These are phyloP conservation scores for Apotomis turbidana DNA, from an alignment of 2,888 invertebrate genomes.

Conservation along the genomic window DNA sequence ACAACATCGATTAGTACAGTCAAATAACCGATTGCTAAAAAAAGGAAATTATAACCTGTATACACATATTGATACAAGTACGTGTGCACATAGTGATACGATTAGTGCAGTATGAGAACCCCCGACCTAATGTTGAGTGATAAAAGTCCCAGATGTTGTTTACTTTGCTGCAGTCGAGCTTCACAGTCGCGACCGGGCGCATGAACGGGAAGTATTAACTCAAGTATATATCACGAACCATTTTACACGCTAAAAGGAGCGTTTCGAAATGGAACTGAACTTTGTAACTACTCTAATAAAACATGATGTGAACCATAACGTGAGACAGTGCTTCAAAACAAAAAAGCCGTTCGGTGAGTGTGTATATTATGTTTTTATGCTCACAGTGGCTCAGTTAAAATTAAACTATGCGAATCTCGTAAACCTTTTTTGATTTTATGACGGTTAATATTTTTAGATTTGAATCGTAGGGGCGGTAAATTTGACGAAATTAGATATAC, in stretches of 20 bases:
- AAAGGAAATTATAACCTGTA: constrained; percentile 2
- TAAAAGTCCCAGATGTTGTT: constrained; percentile 66
- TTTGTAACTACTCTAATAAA: constrained; percentile 75
- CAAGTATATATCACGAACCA: neutral
- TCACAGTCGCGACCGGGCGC: constrained; percentile 53
- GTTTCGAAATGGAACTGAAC: constrained; percentile 72
- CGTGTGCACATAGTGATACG: constrained; percentile 34
- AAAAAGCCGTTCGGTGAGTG: constrained; percentile 78
- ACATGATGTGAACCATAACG: constrained; percentile 80
- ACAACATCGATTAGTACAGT: neutral
- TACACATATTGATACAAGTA: constrained; percentile 1
- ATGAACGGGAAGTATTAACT: constrained; percentile 46
- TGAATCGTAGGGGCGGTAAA: no score
- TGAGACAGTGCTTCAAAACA: constrained; percentile 79
- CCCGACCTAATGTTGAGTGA: constrained; percentile 58
- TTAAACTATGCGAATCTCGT: no score
- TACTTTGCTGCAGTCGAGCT: constrained; percentile 63
- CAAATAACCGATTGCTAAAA: neutral
- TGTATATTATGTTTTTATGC: constrained; percentile 17
- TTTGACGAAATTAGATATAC: no score
- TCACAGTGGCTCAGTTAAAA: neutral
- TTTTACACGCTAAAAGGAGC: constrained; percentile 1
- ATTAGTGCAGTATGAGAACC: constrained; percentile 47
- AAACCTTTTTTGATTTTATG: no score
- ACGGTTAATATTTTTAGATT: no score